A percentile compares a stretch with the other conserved stretches of the same genome.
Evolutionary conservation across 2,113 vertebrate genomes (phyloP).

Genomic region (Vulpes vulpes): DNA sequence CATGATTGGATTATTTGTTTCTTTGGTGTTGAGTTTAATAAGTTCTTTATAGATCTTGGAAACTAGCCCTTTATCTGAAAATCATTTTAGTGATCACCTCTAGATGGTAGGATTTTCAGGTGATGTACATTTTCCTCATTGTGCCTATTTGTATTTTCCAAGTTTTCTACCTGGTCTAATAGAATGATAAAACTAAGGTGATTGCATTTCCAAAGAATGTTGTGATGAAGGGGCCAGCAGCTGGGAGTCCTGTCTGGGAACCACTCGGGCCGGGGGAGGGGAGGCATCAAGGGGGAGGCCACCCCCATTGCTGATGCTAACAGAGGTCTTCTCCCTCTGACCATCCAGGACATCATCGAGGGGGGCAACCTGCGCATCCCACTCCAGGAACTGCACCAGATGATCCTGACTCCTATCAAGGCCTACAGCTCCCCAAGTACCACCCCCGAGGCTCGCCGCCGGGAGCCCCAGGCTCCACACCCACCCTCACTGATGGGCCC

Average conservation of each 20-base stretch:
- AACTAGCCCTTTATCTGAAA: too few species aligned
- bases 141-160: background rate
- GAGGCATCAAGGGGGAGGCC: rapidly evolving
- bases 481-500: conserved; percentile 89
- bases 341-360: conserved; percentile 94
- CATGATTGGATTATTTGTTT: too few species aligned
- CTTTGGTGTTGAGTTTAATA: too few species aligned
- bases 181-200: background rate
- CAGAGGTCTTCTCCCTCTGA: background rate
- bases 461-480: conserved; percentile 86
- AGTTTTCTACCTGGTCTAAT: background rate
- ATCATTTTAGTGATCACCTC: background rate
- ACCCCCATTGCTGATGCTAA: background rate
- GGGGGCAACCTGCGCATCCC: conserved; percentile 95
- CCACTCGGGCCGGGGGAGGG: rapidly evolving
- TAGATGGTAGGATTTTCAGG: background rate
- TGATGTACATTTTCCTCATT: background rate
- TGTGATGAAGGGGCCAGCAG: background rate
- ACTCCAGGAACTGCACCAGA: conserved; percentile 98
- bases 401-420: conserved; percentile 99
- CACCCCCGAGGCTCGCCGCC: conserved; percentile 82
- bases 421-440: conserved; percentile 88
- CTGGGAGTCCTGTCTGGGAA: background rate
- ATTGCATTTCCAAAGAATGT: background rate
- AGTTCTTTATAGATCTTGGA: too few species aligned